Conservation (phyloP, 2,888 invertebrate species). For the Epistrophe eligans region DNA sequence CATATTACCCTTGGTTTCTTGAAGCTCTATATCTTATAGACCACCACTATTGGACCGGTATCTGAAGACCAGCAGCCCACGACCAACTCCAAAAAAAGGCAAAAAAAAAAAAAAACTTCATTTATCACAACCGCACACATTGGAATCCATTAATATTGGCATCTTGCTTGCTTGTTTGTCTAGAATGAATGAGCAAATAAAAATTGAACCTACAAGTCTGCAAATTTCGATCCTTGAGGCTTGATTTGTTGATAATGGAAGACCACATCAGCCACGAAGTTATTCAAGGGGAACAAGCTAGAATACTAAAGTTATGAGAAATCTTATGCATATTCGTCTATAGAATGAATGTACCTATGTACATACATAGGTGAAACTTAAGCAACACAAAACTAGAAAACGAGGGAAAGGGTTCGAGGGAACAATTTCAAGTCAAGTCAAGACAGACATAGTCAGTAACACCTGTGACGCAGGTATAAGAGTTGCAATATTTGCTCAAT, state of each 20-base stretch:
- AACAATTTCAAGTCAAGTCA: constrained; percentile 4
- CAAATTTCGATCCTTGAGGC: constrained; percentile 50
- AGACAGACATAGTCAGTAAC: constrained; percentile 35
- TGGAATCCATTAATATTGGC: constrained; percentile 49
- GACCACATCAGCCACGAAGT: constrained; percentile 38
- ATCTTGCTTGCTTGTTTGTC: constrained; percentile 30
- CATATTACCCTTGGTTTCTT: constrained; percentile 54
- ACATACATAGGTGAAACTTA: not conserved
- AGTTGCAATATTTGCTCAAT: constrained; percentile 60
- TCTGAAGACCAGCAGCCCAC: constrained; percentile 54
- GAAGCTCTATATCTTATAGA: not conserved
- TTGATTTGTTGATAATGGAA: constrained; percentile 55
- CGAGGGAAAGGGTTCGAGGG: not conserved
- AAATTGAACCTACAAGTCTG: constrained; percentile 35
- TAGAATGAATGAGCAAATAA: constrained; percentile 43
- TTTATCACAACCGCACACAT: constrained; percentile 53
- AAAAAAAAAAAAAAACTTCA: constrained; percentile 31
- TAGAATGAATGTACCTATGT: no score
- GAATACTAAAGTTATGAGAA: not conserved
- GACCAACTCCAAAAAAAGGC: constrained; percentile 10
- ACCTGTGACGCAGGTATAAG: constrained; percentile 57
- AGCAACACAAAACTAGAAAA: constrained; percentile 9
- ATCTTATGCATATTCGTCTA: no score
- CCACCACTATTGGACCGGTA: constrained; percentile 23
- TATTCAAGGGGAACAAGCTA: constrained; percentile 62